Evolutionary conservation across 2,888 invertebrate species (phyloP).

Genomic region (Uloborus plumipes): DNA sequence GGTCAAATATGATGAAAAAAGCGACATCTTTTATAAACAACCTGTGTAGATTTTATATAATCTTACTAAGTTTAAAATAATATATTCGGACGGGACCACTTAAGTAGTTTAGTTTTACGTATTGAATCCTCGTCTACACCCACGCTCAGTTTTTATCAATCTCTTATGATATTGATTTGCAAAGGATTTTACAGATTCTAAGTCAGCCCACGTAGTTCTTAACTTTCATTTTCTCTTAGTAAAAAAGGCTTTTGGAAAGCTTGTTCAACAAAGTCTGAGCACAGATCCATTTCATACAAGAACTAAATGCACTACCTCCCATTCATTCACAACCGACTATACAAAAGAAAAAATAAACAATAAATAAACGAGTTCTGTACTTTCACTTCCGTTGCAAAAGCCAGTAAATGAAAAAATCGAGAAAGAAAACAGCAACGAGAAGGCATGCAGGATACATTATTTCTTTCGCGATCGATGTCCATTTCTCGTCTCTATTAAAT

Average conservation of each 20-base stretch:
- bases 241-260: background rate
- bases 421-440: constrained; percentile 43
- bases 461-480: constrained; percentile 55
- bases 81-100: no score
- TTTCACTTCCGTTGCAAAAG: constrained; percentile 51
- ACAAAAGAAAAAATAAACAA: constrained; percentile 36
- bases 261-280: constrained; percentile 9
- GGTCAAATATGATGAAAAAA: no score
- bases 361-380: constrained; percentile 47
- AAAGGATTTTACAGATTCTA: no score
- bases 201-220: no score
- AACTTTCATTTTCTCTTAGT: background rate
- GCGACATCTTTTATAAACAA: no score
- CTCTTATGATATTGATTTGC: no score
- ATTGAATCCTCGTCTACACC: no score
- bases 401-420: constrained; percentile 43
- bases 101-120: no score
- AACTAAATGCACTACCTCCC: constrained; percentile 46
- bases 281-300: background rate
- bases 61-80: no score
- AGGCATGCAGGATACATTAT: constrained; percentile 61
- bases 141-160: no score
- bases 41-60: no score
- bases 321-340: constrained; percentile 30
- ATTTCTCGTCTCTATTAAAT: constrained; percentile 33